Evolutionary conservation across 2,888 invertebrate genomes (phyloP), one percentile per base, ranked within the genome.

Genomic region (Folsomia manolachei): DNA sequence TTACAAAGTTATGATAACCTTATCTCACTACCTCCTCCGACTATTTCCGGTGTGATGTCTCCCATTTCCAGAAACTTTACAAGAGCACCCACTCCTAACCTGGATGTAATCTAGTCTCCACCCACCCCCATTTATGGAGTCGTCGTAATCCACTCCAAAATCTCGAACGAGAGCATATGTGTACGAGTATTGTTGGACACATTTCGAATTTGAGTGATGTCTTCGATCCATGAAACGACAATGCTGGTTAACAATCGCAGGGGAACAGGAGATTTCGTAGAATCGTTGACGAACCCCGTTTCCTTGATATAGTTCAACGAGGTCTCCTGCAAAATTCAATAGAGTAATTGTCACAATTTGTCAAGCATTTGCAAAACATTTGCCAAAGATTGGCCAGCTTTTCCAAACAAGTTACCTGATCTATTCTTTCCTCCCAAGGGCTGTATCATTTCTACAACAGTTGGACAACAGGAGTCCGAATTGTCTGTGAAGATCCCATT

Each of bases 71-170:
- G 74, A 71, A n/a, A 93, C 88, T 83, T 91, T 90, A 85, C 94
- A 94, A 82, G 91, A 89, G 85, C 94, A 94, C 53, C 94, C 94
- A 80, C 91, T 91, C 72, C 93, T 87, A 75, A 94, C 89, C 81
- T 88, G 86, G 81, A 94, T 91, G 85, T 93, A 92, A 86, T 93
- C 93, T 84, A 94, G 86, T 75, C 90, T 89, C 89, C 91, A 93
- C 85, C 52, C 84, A 84, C 60, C 84, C 84, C 76, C 85, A 82
- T 82, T 81, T 39, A 82, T 81, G 53, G 82, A 80, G 62, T 83
- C 60, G 56, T 82, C 80, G 80, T 83, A 71, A 83, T 86, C 82
- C 25, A 83, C 81, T 67, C 85, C 86, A 76, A 85, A 86, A 82
- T 90, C 89, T 80, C 90, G 87, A 71, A 93, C 90, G 79, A 94